Conservation (phyloP, 2,888 invertebrate species). For the Sesamia inferens region DNA sequence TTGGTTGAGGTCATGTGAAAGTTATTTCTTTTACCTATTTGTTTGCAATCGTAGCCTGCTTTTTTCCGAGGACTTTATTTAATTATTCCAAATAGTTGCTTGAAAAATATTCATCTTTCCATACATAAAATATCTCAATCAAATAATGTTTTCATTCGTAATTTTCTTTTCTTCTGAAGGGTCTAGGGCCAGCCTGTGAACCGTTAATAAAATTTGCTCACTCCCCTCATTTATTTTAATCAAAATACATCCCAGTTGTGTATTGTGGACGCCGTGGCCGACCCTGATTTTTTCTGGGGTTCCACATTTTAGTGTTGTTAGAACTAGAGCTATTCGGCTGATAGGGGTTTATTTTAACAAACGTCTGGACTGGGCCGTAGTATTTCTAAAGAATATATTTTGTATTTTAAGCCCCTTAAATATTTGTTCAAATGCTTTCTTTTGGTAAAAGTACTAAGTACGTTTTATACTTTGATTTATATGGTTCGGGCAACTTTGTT, state of each 20-base stretch:
- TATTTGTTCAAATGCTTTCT: constrained; percentile 34
- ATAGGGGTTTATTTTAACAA: constrained; percentile 49
- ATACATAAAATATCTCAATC: constrained; percentile 20
- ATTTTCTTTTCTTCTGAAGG: constrained; percentile 57
- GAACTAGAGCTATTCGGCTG: constrained; percentile 56
- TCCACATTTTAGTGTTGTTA: constrained; percentile 69
- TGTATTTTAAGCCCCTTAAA: constrained; percentile 12
- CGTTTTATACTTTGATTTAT: constrained; percentile 11
- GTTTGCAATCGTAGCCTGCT: constrained; percentile 14
- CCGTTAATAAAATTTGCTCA: constrained; percentile 76
- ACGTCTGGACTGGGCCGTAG: constrained; percentile 18
- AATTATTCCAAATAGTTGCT: constrained; percentile 2
- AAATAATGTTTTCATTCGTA: constrained; percentile 31
- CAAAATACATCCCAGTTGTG: constrained; percentile 69
- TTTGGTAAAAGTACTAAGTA: background rate
- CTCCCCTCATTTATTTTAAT: constrained; percentile 79
- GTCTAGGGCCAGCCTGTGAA: constrained; percentile 55
- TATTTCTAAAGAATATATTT: constrained; percentile 33
- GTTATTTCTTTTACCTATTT: constrained; percentile 41
- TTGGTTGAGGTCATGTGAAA: constrained; percentile 63
- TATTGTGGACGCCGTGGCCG: constrained; percentile 69
- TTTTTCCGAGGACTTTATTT: constrained; percentile 1
- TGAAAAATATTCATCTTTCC: background rate
- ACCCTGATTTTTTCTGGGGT: constrained; percentile 73
- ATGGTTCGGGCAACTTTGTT: constrained; percentile 10